Percentiles rank a stretch among this genome's conserved stretches.
phyloP scores from a whole-genome alignment of 2,888 invertebrate genomes.

The Ophraella communa region DNA sequence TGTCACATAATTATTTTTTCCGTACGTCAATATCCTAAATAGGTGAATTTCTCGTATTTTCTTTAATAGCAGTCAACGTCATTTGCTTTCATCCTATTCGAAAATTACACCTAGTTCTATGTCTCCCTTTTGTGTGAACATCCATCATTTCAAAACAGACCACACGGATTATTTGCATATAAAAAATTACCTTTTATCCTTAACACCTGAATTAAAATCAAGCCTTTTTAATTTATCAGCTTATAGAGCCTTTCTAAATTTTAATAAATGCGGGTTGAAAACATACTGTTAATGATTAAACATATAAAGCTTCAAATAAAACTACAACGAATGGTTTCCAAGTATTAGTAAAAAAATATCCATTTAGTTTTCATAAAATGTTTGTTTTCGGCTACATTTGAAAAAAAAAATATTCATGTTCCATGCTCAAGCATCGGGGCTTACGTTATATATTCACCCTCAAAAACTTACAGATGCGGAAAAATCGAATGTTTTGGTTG shows the following conservation, averaged over 20 bases:
- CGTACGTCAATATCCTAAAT: background rate
- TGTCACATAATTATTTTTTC: background rate
- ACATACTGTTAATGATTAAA: background rate
- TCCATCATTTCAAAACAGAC: background rate
- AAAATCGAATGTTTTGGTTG: too few species aligned
- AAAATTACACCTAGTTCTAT: background rate
- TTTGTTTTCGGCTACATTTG: background rate
- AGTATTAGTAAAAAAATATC: too few species aligned
- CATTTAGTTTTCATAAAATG: background rate
- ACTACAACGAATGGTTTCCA: too few species aligned
- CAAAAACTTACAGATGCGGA: too few species aligned
- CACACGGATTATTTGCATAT: background rate
- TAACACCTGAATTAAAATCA: too few species aligned
- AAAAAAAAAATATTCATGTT: background rate
- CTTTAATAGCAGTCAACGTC: background rate
- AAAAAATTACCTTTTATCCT: too few species aligned
- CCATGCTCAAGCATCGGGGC: too few species aligned
- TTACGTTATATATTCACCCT: too few species aligned
- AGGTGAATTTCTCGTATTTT: background rate
- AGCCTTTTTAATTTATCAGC: too few species aligned
- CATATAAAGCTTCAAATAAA: too few species aligned
- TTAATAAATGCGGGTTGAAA: background rate
- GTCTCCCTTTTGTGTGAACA: background rate
- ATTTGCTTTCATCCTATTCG: background rate
- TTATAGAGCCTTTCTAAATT: too few species aligned